These are phyloP conservation scores for Geopemphigus sp. DNA, from an alignment of 1,140 invertebrate genomes.

Conservation along the genomic window DNA sequence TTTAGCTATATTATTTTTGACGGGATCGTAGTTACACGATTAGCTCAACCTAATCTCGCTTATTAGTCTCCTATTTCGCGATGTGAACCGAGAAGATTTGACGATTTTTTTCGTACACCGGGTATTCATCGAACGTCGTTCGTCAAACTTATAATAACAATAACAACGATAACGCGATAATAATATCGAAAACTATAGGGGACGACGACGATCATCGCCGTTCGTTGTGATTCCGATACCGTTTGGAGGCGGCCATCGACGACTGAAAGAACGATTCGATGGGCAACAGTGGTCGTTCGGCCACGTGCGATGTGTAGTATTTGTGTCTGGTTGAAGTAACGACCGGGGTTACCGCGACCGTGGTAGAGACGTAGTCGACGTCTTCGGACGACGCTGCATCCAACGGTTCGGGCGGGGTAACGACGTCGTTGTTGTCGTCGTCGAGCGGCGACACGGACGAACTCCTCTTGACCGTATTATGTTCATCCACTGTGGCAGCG, in stretches of 20 bases:
- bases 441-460: not conserved
- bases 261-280: slow-evolving; percentile 60
- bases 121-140: not conserved
- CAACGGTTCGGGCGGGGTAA: not conserved
- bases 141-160: not conserved
- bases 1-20: too few relatives aligned
- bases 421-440: not conserved
- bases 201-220: not conserved
- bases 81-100: too few relatives aligned
- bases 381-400: slow-evolving; percentile 26
- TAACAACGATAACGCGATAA: not conserved
- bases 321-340: not conserved
- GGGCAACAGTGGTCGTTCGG: slow-evolving; percentile 60
- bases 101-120: not conserved
- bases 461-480: not conserved
- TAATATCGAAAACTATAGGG: not conserved
- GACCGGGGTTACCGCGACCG: not conserved
- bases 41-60: too few relatives aligned
- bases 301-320: slow-evolving; percentile 53
- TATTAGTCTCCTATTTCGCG: too few relatives aligned
- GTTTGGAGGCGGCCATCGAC: slow-evolving; percentile 18
- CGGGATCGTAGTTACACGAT: too few relatives aligned
- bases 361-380: slow-evolving; percentile 12
- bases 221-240: slow-evolving; percentile 6
- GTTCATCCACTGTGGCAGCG: slow-evolving; percentile 11